Base-by-base conservation (phyloP, 1,140 invertebrate genomes). In the Geopemphigus sp. region DNA sequence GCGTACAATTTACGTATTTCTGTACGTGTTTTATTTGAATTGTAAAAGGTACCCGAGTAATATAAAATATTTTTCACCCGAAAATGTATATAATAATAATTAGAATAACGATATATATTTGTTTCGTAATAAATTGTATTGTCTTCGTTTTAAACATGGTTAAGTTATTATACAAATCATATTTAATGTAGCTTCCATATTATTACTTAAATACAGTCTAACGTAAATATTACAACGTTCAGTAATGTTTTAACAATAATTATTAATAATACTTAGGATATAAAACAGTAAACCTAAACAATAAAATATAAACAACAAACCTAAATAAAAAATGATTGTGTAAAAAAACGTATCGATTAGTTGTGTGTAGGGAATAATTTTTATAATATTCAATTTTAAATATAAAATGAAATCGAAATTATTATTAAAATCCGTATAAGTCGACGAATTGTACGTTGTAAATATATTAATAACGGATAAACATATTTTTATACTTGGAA, bases 91-190 rank as follows among this genome's bases (percentile, higher is more conserved):
- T 64, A 39, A 10, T 19, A n/a, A 66, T 68, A 68, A 24, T 68
- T 24, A 22, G 5, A 39, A 68, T 45, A 47, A 47, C 12, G 47
- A 68, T 68, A 47, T 47, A 66, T 66, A 68, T 45, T 47, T 22
- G 22, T 47, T 22, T 47, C n/a, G 15, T 47, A 12, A 24, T 68
- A 45, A 68, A 68, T 68, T 47, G 45, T 68, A 68, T 68, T 68
- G 39, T 68, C 64, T 47, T 14, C 63, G 22, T 68, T n/a, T 68
- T 68, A 68, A 24, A 68, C 12, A 47, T 32, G 19, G 39, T 47
- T 68, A 68, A 24, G 39, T 68, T 68, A 68, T 68, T 68, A n/a
- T 47, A 68, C 47, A 47, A 47, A 39, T 47, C 64, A 24, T 68
- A 14, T 2, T 47, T 68, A 19, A 68, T 15, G 5, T 68, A 47